Evolutionary conservation across 2,888 invertebrate species (phyloP).

Genomic region (Lepidonotus clava): DNA sequence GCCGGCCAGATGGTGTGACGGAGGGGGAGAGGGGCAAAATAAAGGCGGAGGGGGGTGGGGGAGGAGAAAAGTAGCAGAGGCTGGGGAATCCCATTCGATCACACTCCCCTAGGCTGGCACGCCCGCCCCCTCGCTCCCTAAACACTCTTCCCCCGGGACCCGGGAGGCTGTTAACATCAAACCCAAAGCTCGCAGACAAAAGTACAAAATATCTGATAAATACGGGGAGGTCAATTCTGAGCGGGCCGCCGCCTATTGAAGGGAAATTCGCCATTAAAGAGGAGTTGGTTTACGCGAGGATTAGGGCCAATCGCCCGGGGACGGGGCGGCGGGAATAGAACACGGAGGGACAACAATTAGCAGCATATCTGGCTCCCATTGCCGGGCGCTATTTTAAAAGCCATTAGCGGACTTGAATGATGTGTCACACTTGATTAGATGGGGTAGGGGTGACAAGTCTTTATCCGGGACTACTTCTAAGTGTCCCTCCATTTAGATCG

Average conservation of each 20-base stretch:
- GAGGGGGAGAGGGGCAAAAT: background rate
- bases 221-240: conserved; percentile 26
- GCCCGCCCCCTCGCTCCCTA: background rate
- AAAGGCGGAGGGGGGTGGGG: no score
- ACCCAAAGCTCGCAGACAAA: conserved; percentile 10
- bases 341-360: background rate
- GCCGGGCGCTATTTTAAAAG: conserved; percentile 30
- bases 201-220: conserved; percentile 44
- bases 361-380: conserved; percentile 27
- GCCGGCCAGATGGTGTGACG: conserved; percentile 16
- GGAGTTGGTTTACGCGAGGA: conserved; percentile 3
- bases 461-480: conserved; percentile 5
- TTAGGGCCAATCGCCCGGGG: conserved; percentile 24
- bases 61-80: background rate
- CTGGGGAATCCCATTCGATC: background rate
- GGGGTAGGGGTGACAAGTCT: conserved; percentile 14
- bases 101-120: background rate
- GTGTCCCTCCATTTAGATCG: conserved; percentile 29
- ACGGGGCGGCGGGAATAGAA: background rate
- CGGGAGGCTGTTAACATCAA: conserved; percentile 28
- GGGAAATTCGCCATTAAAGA: conserved; percentile 12
- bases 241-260: conserved; percentile 1
- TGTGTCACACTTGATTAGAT: conserved; percentile 37
- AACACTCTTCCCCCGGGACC: conserved; percentile 10
- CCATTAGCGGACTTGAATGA: conserved; percentile 26